Base-by-base conservation (phyloP, 2,113 vertebrate genomes). In the Entomyzon cyanotis region DNA sequence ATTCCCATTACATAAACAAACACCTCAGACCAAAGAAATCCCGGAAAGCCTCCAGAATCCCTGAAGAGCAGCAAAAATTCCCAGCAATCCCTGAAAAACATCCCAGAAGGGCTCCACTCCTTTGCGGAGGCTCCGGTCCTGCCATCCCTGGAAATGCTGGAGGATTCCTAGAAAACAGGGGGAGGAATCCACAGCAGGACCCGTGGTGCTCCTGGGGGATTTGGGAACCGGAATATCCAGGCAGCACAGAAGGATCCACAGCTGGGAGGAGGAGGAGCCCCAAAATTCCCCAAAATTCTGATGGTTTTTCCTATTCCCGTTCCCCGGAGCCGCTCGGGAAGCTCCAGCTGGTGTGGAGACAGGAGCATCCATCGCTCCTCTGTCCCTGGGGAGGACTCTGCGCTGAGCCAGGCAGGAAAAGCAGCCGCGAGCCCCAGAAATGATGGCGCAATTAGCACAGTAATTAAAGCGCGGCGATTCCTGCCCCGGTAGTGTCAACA, bases 241-340 rank as follows among this genome's bases (percentile, higher is more conserved):
- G 75, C 62, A 68, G 17, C 35, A 23, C 5, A 1, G 65, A 41
- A n/a, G 37, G 8, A 47, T 27, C 10, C 28, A 14, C 30, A 21
- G 41, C 4, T 27, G 64, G 35, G n/a, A 60, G 44, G 21, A 55
- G 35, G 27, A 78, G 39, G 12, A 91, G 28, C 44, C 39, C 47
- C 53, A 22, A 2, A 87, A 50, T 75, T 10, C 11, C 12, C n/a
- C 15, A 1, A 37, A 37, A 37, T 37, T 13, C 12, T 10, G 30
- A 0, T 35, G 25, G 39, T 1, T 25, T 85, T 71, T 58, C 50
- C 55, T 7, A 2, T 56, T 64, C 12, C 18, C 0, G 0, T 3
- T 63, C 49, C 71, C 42, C 15, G 44, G 53, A 68, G 62, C n/a
- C 8, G 2, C 28, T 63, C 1, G 2, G 65, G 11, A 87, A 88